These are phyloP conservation scores for Myripristis murdjan DNA, from an alignment of 2,797 vertebrate species.

Conservation along the genomic window DNA sequence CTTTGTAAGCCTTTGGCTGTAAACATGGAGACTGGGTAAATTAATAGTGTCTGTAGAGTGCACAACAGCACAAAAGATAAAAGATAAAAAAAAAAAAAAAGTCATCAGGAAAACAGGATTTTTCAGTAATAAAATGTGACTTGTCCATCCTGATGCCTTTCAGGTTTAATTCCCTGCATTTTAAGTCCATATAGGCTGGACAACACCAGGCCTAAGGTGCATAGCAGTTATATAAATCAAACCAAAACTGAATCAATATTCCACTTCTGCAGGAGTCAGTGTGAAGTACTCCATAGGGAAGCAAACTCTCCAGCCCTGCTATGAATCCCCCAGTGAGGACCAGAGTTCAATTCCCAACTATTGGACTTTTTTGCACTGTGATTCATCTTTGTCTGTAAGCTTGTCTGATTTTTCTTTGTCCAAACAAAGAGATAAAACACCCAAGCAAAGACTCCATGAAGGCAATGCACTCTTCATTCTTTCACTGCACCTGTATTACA, in stretches of 20 bases:
- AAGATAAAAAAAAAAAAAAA: too few relatives aligned
- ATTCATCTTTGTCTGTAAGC: conserved; percentile 59
- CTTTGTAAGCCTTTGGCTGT: too few relatives aligned
- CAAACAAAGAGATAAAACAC: conserved; percentile 44
- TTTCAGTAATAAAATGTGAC: too few relatives aligned
- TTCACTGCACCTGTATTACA: neutral
- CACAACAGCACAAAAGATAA: too few relatives aligned
- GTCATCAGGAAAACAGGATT: too few relatives aligned
- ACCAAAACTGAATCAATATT: conserved; percentile 69
- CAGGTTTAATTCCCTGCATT: too few relatives aligned
- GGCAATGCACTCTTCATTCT: too few relatives aligned
- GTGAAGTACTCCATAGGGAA: conserved; percentile 43
- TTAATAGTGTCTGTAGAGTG: too few relatives aligned
- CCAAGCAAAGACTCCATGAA: conserved; percentile 17
- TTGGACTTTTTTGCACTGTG: conserved; percentile 27
- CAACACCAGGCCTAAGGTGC: conserved; percentile 1
- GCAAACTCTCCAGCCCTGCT: conserved; percentile 31
- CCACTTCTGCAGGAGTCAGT: conserved; percentile 28
- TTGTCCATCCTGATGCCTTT: too few relatives aligned
- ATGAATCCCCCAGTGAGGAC: conserved; percentile 38
- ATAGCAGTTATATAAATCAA: conserved; percentile 68
- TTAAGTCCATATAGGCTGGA: neutral
- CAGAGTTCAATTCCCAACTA: conserved; percentile 44
- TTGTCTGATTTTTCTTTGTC: conserved; percentile 40
- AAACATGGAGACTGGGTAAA: too few relatives aligned